A percentile compares a stretch with the other conserved stretches of the same genome.
These are phyloP conservation scores for Papio anubis DNA, from an alignment of 2,113 vertebrate genomes.

Conservation along the genomic window DNA sequence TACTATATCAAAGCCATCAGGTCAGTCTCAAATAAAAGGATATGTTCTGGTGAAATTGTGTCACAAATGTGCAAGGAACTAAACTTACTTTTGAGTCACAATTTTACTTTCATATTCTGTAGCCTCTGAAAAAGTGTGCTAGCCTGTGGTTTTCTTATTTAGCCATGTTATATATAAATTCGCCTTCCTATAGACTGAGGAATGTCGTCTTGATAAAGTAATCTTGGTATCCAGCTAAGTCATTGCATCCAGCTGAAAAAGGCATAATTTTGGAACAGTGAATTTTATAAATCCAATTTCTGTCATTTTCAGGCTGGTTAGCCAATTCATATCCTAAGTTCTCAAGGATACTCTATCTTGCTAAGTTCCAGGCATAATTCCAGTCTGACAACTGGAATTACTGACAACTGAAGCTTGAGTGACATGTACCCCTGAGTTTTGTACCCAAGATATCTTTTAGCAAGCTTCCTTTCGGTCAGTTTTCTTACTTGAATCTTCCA, in stretches of 20 bases:
- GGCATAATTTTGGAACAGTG: not conserved
- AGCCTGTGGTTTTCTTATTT: not conserved
- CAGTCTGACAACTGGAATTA: not conserved
- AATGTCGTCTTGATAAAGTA: not conserved
- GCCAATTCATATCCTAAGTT: not conserved
- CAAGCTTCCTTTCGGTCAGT: not conserved
- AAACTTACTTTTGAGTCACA: not conserved
- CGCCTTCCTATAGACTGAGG: not conserved
- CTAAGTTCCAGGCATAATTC: conserved; percentile 15
- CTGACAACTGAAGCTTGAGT: not conserved
- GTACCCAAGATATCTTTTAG: not conserved
- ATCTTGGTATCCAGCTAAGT: not conserved
- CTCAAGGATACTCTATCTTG: not conserved
- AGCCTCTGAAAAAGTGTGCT: not conserved
- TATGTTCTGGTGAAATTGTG: not conserved
- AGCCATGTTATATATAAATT: not conserved
- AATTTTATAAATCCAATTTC: not conserved
- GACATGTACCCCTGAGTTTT: not conserved
- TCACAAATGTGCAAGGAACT: not conserved
- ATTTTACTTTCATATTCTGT: not conserved
- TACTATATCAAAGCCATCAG: not conserved
- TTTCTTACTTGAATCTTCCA: not conserved
- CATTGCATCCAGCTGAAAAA: not conserved
- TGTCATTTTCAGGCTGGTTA: not conserved
- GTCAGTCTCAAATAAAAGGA: not conserved